phyloP scores from a whole-genome alignment of 2,888 invertebrate genomes.

The Leucophenga montana region DNA sequence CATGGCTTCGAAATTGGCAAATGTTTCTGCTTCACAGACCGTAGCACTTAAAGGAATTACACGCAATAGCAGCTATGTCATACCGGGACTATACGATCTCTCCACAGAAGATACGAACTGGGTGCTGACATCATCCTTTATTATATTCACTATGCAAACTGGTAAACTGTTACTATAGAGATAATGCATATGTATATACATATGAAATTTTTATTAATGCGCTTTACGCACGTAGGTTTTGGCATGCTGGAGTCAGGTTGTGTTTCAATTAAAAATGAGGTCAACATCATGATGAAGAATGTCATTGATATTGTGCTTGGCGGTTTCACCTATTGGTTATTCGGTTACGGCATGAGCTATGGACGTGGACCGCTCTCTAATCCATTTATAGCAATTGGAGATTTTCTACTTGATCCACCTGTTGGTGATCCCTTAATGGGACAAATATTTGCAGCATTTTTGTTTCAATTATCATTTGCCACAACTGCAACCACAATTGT shows the following conservation, averaged over 20 bases:
- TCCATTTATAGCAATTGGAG: constrained; percentile 87
- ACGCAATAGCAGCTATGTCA: constrained; percentile 72
- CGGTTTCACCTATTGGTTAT: constrained; percentile 92
- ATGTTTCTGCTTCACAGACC: constrained; percentile 65
- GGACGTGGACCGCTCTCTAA: constrained; percentile 83
- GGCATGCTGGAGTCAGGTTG: constrained; percentile 95
- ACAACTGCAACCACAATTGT: constrained; percentile 91
- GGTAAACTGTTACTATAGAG: constrained; percentile 74
- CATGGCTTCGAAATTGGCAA: constrained; percentile 63
- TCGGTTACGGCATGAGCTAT: constrained; percentile 94
- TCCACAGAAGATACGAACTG: constrained; percentile 88
- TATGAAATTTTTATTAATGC: no score
- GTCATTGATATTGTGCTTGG: constrained; percentile 94
- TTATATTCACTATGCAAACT: constrained; percentile 95
- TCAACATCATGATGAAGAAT: constrained; percentile 98
- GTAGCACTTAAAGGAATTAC: constrained; percentile 66
- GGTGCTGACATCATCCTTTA: constrained; percentile 91
- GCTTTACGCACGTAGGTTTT: constrained; percentile 79
- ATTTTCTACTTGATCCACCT: constrained; percentile 85
- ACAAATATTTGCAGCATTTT: constrained; percentile 87
- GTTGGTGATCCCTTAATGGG: constrained; percentile 86
- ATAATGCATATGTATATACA: background rate
- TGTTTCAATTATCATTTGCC: constrained; percentile 92
- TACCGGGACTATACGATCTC: constrained; percentile 78
- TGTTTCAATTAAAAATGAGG: constrained; percentile 94